phyloP scores from a whole-genome alignment of 2,113 vertebrate genomes.

The Panurus biarmicus region DNA sequence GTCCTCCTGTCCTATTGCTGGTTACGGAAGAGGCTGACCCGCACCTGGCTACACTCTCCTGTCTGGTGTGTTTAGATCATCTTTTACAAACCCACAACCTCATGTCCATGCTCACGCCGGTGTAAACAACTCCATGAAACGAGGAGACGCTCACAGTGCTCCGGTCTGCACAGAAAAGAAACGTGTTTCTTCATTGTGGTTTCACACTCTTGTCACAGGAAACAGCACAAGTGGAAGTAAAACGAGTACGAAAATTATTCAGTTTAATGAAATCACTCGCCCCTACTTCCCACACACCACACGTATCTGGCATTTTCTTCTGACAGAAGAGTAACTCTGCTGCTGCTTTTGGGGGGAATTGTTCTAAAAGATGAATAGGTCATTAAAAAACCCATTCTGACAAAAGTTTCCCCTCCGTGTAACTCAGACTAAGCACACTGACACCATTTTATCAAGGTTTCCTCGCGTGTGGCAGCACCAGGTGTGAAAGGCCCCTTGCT shows the following conservation, averaged over 20 bases:
- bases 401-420: rapidly evolving
- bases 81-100: background rate
- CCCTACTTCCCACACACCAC: background rate
- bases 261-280: background rate
- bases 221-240: background rate
- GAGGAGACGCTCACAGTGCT: background rate
- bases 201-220: background rate
- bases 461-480: rapidly evolving
- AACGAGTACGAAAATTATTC: background rate
- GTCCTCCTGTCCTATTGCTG: too few species aligned
- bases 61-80: background rate
- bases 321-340: background rate
- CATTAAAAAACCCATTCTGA: background rate
- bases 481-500: background rate
- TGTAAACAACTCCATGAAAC: background rate
- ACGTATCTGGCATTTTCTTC: background rate
- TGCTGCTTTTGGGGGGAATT: background rate
- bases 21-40: background rate
- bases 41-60: background rate
- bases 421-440: background rate
- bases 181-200: rapidly evolving
- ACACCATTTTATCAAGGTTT: background rate
- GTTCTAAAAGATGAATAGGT: rapidly evolving
- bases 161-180: background rate
- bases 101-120: rapidly evolving